phyloP scores from a whole-genome alignment of 2,797 vertebrate species.

The Lepidocolaptes lacrymiger region DNA sequence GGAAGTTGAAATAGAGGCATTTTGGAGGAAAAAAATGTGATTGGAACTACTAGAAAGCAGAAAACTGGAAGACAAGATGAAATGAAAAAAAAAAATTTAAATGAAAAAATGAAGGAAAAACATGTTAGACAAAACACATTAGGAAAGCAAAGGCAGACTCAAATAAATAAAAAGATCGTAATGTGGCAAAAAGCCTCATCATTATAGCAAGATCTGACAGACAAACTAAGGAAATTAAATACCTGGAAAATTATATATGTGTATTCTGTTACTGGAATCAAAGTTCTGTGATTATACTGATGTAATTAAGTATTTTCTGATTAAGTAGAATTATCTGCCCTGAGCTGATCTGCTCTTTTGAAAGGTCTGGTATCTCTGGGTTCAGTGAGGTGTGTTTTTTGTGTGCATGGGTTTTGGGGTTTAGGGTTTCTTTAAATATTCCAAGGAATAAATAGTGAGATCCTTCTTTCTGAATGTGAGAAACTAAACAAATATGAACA shows the following conservation, averaged over 20 bases:
- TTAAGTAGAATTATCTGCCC: not conserved
- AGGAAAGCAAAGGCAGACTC: not conserved
- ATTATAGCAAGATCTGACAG: not conserved
- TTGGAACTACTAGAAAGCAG: not conserved
- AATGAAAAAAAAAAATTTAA: not conserved
- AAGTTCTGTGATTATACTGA: not conserved
- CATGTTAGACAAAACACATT: not conserved
- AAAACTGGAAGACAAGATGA: not conserved
- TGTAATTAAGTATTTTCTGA: not conserved
- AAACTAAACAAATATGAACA: not conserved
- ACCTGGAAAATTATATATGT: not conserved
- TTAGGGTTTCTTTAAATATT: not conserved
- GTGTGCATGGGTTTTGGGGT: not conserved
- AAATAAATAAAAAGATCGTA: not conserved
- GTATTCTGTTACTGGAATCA: not conserved
- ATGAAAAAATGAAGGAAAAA: not conserved
- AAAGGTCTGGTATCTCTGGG: not conserved
- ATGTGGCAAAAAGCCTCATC: not conserved
- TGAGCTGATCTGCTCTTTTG: not conserved
- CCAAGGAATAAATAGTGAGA: not conserved
- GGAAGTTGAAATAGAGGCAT: not conserved
- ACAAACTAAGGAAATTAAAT: not conserved
- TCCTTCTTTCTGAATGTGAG: not conserved
- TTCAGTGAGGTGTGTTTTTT: not conserved
- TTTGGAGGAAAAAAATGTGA: not conserved